Conservation (phyloP, 2,797 vertebrate species). For the Parotocinclus haroldoi region DNA sequence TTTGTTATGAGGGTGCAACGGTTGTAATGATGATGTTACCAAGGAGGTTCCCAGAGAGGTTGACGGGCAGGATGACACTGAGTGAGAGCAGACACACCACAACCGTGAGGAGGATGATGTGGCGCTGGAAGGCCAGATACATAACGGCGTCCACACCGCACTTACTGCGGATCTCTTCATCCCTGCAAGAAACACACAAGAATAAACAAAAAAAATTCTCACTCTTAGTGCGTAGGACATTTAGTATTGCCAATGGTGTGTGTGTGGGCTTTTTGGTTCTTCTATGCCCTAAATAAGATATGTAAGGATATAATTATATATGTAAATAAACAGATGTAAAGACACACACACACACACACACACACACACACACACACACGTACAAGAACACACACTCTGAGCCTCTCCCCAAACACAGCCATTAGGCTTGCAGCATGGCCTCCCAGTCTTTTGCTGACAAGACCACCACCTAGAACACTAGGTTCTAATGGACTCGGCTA, state of each 20-base stretch:
- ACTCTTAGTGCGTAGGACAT: background rate
- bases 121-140: slow-evolving; percentile 95
- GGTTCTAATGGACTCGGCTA: slow-evolving; percentile 57
- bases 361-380: no score
- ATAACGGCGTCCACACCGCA: slow-evolving; percentile 90
- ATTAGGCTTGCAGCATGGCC: slow-evolving; percentile 24
- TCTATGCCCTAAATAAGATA: slow-evolving; percentile 12
- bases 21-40: slow-evolving; percentile 68
- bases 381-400: slow-evolving; percentile 30
- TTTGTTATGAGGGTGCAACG: slow-evolving; percentile 33
- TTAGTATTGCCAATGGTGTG: background rate
- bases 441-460: slow-evolving; percentile 30
- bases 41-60: slow-evolving; percentile 87
- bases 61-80: slow-evolving; percentile 91
- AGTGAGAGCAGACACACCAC: slow-evolving; percentile 89
- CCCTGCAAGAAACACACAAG: slow-evolving; percentile 65
- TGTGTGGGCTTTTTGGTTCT: slow-evolving; percentile 15
- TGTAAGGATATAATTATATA: slow-evolving; percentile 8
- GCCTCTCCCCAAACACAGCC: slow-evolving; percentile 34
- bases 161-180: slow-evolving; percentile 92
- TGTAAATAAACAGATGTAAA: slow-evolving; percentile 28
- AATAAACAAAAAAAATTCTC: background rate
- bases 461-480: slow-evolving; percentile 35
- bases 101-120: slow-evolving; percentile 85
- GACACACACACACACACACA: slow-evolving; percentile 28